These are phyloP conservation scores for Dryococelus australis DNA, from an alignment of 2,888 invertebrate genomes.

Conservation along the genomic window DNA sequence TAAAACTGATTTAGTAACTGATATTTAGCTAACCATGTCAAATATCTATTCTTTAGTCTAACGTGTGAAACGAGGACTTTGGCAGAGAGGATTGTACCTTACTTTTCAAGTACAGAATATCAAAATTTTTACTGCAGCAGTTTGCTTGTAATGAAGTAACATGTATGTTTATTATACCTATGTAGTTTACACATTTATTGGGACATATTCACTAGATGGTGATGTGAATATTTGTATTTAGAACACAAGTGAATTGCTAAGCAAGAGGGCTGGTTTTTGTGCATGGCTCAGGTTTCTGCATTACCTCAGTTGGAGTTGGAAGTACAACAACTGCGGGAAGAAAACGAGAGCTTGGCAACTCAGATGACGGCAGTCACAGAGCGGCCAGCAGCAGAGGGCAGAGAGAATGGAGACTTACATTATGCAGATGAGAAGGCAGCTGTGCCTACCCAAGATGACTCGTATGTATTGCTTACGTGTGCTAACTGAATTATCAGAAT, in stretches of 20 bases:
- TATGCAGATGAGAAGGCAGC: constrained; percentile 43
- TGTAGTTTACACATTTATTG: too few relatives aligned
- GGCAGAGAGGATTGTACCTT: too few relatives aligned
- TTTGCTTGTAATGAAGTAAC: too few relatives aligned
- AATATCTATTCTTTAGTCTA: too few relatives aligned
- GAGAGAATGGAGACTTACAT: constrained; percentile 57
- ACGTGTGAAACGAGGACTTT: too few relatives aligned
- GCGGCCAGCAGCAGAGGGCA: constrained; percentile 57
- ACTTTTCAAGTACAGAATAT: too few relatives aligned
- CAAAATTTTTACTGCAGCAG: too few relatives aligned
- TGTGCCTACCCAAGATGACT: constrained; percentile 50
- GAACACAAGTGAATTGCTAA: neutral
- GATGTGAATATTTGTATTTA: too few relatives aligned
- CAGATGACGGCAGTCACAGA: constrained; percentile 58
- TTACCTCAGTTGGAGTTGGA: constrained; percentile 52
- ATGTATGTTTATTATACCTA: too few relatives aligned
- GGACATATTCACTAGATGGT: too few relatives aligned
- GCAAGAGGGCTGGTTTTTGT: neutral
- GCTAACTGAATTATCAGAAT: constrained; percentile 46
- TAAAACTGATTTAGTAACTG: too few relatives aligned
- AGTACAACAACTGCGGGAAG: constrained; percentile 55
- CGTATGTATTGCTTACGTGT: constrained; percentile 47
- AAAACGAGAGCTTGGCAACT: constrained; percentile 57
- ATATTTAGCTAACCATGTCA: too few relatives aligned
- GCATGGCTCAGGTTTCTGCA: constrained; percentile 28